These are phyloP conservation scores for Ascidia mentula DNA, from an alignment of 23 tunicate species.

Conservation along the genomic window DNA sequence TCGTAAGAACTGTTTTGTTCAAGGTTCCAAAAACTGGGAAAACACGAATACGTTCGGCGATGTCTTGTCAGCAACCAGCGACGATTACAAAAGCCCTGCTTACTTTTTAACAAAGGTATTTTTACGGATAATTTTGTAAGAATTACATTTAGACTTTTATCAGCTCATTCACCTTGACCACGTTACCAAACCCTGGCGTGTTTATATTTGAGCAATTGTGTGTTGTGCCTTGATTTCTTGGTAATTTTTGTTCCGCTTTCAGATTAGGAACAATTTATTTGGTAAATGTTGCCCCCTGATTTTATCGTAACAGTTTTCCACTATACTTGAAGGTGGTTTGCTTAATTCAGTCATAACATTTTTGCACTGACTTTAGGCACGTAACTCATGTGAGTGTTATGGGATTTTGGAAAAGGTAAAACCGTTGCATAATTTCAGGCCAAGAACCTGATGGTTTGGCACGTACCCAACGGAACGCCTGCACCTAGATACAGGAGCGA, in stretches of 20 bases:
- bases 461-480: background rate
- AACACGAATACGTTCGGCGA: background rate
- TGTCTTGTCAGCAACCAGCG: background rate
- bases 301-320: background rate
- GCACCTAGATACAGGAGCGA: background rate
- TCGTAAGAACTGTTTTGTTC: background rate
- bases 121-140: too few relatives aligned
- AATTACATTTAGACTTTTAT: too few relatives aligned
- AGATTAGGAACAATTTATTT: too few relatives aligned
- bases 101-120: background rate
- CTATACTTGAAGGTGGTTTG: background rate
- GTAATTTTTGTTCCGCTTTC: too few relatives aligned
- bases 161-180: too few relatives aligned
- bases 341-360: background rate
- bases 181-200: too few relatives aligned
- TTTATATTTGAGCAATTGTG: too few relatives aligned
- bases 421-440: background rate
- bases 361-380: background rate
- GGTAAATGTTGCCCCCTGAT: too few relatives aligned
- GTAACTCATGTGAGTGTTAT: background rate
- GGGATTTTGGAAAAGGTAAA: background rate
- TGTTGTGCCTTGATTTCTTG: too few relatives aligned
- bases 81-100: background rate
- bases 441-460: constrained; percentile 18
- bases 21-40: background rate